These are phyloP conservation scores for Neoarius graeffei DNA, from an alignment of 2,113 vertebrate genomes.

Conservation along the genomic window DNA sequence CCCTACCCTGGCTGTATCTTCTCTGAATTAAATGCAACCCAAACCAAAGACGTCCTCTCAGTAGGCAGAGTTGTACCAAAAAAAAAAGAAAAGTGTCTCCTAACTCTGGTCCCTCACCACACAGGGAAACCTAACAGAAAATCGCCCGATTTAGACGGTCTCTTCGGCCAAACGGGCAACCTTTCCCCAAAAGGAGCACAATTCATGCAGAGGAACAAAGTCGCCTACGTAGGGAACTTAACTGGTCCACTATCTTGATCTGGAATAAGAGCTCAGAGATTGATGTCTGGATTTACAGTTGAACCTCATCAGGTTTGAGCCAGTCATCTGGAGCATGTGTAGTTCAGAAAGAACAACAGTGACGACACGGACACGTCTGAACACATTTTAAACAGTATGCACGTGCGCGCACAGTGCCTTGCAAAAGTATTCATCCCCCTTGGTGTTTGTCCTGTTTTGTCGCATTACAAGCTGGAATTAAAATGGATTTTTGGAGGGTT, in stretches of 20 bases:
- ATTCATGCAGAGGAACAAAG: not conserved
- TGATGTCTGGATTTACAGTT: not conserved
- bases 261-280: not conserved
- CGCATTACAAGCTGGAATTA: too few relatives aligned
- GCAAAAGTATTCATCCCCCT: too few relatives aligned
- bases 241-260: not conserved
- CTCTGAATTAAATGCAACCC: not conserved
- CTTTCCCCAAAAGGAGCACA: not conserved
- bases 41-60: not conserved
- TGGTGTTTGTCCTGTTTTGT: too few relatives aligned
- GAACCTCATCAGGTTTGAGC: not conserved
- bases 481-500: too few relatives aligned
- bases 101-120: not conserved
- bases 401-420: not conserved
- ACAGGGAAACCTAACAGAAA: not conserved
- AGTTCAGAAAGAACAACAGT: not conserved
- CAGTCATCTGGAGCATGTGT: not conserved
- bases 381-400: not conserved
- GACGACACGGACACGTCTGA: conserved; percentile 5
- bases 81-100: too few relatives aligned
- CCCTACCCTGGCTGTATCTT: too few relatives aligned
- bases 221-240: not conserved
- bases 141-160: not conserved
- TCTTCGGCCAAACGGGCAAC: not conserved
- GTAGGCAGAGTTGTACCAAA: not conserved